Conservation (phyloP, 2,797 vertebrate genomes). For the Neomorphus geoffroyi region DNA sequence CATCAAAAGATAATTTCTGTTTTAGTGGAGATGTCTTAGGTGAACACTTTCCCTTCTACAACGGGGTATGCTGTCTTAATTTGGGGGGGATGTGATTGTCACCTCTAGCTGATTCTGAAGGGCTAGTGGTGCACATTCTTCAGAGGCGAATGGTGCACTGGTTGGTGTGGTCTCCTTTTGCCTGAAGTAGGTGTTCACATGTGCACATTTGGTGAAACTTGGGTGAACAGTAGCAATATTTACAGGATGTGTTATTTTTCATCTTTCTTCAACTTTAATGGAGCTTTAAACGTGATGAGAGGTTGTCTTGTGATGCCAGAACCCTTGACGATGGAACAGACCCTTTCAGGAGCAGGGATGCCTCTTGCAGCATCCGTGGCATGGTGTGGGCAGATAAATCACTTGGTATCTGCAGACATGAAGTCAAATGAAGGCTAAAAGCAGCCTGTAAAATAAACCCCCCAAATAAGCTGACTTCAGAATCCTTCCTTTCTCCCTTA, state of each 20-base stretch:
- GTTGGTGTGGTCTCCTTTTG: neutral
- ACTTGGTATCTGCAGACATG: neutral
- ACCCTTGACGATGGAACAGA: neutral
- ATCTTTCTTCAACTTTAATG: neutral
- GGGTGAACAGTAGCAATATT: neutral
- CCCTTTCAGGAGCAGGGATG: neutral
- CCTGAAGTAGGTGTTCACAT: neutral
- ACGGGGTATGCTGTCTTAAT: neutral
- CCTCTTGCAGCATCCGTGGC: neutral
- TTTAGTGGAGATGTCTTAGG: neutral
- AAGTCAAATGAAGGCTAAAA: neutral
- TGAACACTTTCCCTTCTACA: neutral
- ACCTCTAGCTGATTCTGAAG: neutral
- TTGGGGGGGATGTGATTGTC: neutral
- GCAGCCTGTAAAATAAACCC: neutral
- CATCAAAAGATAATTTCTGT: neutral
- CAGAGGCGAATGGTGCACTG: neutral
- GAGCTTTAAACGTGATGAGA: neutral
- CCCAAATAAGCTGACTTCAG: neutral
- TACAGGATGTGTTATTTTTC: accelerated
- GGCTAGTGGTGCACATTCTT: accelerated
- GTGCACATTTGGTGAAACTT: neutral
- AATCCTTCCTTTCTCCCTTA: neutral
- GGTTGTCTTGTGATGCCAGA: neutral
- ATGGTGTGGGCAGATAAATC: neutral